A percentile compares a stretch with the other conserved stretches of the same genome.
Conservation (phyloP, 2,888 invertebrate genomes). For the Mythimna ferrago region DNA sequence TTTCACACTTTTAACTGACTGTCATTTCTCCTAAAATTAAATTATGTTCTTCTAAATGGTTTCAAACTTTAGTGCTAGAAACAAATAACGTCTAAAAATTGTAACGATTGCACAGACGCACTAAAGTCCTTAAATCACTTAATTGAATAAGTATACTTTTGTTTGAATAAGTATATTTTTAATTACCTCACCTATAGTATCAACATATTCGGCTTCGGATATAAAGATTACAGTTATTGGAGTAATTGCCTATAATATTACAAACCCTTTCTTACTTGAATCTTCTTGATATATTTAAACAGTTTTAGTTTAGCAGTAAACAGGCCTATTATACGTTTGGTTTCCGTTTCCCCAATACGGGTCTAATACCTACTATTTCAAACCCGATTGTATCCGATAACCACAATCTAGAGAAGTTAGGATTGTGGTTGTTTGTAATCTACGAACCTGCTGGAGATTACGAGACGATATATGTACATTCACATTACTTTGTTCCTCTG, state of each 20-base stretch:
- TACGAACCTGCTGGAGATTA: neutral
- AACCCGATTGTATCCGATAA: neutral
- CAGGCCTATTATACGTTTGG: neutral
- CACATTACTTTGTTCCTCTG: neutral
- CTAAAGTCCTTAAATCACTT: neutral
- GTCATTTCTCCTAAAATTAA: neutral
- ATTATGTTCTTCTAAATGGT: neutral
- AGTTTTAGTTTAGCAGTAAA: neutral
- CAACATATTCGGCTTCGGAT: too few species aligned
- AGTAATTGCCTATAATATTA: too few species aligned
- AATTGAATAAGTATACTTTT: too few species aligned
- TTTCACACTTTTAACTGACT: constrained; percentile 14
- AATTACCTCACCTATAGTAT: too few species aligned
- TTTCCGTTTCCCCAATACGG: neutral
- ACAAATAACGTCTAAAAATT: neutral
- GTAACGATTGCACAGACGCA: neutral
- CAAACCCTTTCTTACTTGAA: too few species aligned
- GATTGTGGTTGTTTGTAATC: neutral
- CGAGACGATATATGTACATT: neutral
- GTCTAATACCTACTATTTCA: neutral
- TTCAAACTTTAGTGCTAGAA: neutral
- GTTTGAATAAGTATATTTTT: too few species aligned
- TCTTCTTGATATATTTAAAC: neutral
- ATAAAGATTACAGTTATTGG: too few species aligned
- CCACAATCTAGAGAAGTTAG: neutral